phyloP scores from a whole-genome alignment of 2,888 invertebrate genomes.

The Schizaphis graminum region DNA sequence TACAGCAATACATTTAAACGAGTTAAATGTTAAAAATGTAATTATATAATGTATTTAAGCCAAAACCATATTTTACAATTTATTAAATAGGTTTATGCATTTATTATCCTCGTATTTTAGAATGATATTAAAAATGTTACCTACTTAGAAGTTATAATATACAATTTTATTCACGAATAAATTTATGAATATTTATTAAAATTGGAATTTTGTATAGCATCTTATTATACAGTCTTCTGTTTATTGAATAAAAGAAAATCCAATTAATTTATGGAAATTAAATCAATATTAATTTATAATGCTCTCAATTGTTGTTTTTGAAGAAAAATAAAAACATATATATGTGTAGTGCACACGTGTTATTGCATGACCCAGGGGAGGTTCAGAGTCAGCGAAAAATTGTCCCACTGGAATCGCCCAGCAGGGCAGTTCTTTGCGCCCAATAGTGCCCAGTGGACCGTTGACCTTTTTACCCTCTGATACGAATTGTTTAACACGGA shows the following conservation, averaged over 20 bases:
- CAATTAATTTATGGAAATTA: slow-evolving; percentile 33
- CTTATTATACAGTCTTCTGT: background rate
- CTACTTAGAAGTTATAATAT: background rate
- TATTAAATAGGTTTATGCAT: background rate
- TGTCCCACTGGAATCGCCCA: slow-evolving; percentile 45
- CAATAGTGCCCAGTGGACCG: slow-evolving; percentile 55
- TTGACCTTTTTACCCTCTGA: slow-evolving; percentile 35
- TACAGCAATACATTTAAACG: background rate
- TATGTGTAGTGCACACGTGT: slow-evolving; percentile 36
- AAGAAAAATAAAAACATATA: background rate
- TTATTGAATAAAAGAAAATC: background rate
- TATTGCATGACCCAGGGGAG: slow-evolving; percentile 46
- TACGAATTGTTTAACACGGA: slow-evolving; percentile 53
- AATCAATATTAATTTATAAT: slow-evolving; percentile 22
- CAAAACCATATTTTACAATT: background rate
- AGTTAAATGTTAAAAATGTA: background rate
- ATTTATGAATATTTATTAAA: background rate
- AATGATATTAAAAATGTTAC: slow-evolving; percentile 6
- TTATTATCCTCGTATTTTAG: background rate
- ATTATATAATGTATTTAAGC: background rate
- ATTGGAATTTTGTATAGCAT: background rate
- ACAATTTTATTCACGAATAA: background rate
- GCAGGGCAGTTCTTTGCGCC: slow-evolving; percentile 17
- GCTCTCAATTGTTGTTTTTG: background rate
- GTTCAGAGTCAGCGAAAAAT: slow-evolving; percentile 60